Conservation (phyloP, 2,888 invertebrate genomes). For the Sycophila texana region DNA sequence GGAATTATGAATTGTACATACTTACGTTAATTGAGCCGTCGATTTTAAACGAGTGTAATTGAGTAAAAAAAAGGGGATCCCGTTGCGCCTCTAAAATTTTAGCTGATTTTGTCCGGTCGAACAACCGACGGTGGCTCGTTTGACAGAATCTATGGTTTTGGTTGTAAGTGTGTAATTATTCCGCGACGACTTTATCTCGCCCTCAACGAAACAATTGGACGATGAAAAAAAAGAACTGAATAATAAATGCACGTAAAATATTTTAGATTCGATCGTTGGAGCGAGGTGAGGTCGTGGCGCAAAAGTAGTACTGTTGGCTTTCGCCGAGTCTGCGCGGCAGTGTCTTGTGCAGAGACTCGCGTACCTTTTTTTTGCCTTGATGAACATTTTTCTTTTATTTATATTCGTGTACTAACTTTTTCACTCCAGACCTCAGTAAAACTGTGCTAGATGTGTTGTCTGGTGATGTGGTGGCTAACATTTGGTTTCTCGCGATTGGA, state of each 20-base stretch:
- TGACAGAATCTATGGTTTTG: constrained; percentile 50
- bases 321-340: constrained; percentile 67
- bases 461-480: constrained; percentile 73
- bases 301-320: constrained; percentile 65
- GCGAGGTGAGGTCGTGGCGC: constrained; percentile 33
- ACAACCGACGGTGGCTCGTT: constrained; percentile 11
- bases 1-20: constrained; percentile 53
- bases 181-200: constrained; percentile 36
- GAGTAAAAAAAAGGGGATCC: too few relatives aligned
- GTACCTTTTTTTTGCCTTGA: constrained; percentile 51
- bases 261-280: not conserved
- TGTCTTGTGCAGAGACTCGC: constrained; percentile 63
- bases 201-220: not conserved
- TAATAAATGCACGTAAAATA: not conserved
- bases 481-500: constrained; percentile 65
- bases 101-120: constrained; percentile 52
- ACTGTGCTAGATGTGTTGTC: constrained; percentile 70
- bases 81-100: not conserved
- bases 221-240: not conserved
- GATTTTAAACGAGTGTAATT: not conserved
- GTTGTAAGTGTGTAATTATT: constrained; percentile 50
- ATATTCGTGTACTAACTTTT: constrained; percentile 61
- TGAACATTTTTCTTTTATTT: constrained; percentile 42
- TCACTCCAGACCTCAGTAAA: constrained; percentile 58
- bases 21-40: constrained; percentile 39